Percentiles rank a stretch among this genome's conserved stretches.
phyloP scores from a whole-genome alignment of 2,113 vertebrate genomes.

The Sinocyclocheilus anophthalmus region DNA sequence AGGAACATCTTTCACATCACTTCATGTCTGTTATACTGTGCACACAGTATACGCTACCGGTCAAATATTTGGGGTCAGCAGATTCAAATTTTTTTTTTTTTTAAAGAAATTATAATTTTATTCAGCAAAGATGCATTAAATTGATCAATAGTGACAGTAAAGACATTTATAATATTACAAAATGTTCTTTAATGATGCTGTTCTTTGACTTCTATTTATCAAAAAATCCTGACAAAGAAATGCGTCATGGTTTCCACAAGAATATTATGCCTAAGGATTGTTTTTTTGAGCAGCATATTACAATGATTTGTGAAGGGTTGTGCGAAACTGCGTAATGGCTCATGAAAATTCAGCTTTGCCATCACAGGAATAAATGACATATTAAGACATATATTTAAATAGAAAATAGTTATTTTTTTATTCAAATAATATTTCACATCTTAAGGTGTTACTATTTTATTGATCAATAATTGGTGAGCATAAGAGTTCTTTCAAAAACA shows the following conservation, averaged over 20 bases:
- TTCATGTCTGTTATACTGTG: not conserved
- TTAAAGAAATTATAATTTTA: not conserved
- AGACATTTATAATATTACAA: not conserved
- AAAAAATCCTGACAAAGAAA: not conserved
- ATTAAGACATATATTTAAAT: no score
- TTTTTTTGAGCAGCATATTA: not conserved
- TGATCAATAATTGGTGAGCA: not conserved
- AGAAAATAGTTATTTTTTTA: not conserved
- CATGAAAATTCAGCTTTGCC: not conserved
- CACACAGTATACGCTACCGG: not conserved
- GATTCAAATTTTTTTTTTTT: not conserved
- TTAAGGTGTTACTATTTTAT: not conserved
- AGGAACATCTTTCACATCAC: not conserved
- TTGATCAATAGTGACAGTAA: not conserved
- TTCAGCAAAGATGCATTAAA: not conserved
- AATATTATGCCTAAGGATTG: not conserved
- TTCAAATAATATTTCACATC: not conserved
- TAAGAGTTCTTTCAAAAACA: not conserved
- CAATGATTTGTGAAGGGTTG: not conserved
- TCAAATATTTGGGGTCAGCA: not conserved
- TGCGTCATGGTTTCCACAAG: not conserved
- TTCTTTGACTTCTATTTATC: no score
- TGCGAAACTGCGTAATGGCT: not conserved
- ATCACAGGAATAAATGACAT: not conserved
- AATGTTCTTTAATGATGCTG: not conserved